Evolutionary conservation across 2,113 vertebrate genomes (phyloP), one percentile per base, ranked within the genome.

Genomic region (Nannobrachium achirus): DNA sequence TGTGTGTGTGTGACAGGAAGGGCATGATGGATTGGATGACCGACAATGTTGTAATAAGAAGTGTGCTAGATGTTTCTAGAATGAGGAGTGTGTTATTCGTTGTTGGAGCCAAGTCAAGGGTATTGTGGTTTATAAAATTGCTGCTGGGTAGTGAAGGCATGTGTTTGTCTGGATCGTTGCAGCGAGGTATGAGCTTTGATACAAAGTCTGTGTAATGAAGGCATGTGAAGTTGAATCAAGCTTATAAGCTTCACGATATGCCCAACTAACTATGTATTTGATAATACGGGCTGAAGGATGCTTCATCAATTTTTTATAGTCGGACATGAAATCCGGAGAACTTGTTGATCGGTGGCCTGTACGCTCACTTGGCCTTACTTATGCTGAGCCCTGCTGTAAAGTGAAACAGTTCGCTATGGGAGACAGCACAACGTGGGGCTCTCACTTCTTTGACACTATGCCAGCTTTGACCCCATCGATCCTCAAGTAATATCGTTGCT

Each of bases 241-340:
- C 25, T 20, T 45, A 11, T 67, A 25, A 49, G 44, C 38, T 7
- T n/a, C 14, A 39, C 38, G 13, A 13, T 14, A 14, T 49, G 6
- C 14, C 25, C 41, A 62, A 52, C 20, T 66, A 75, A 33, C 68
- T 68, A 14, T 1, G 8, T 50, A 79, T 82, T 79, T 70, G 39
- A 73, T 75, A 38, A 19, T 61, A 33, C 8, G 8, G 60, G 65
- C 58, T 65, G 56, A 68, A 56, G 57, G 64, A 58, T 39, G n/a
- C 58, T 10, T 42, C 53, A 56, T 67, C 19, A 60, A 19, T 78
- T 38, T 79, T 75, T 69, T 48, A 75, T 64, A 16, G 13, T 50
- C 0, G n/a, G 62, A 42, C 15, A 48, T 56, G 49, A 76, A 70
- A 77, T 75, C 60, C 0, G 0, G 40, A 74, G 42, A 60, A 73